Evolutionary conservation across 2,797 vertebrate species (phyloP), one percentile per base, ranked within the genome.

Genomic region (Pseudopleuronectes americanus): DNA sequence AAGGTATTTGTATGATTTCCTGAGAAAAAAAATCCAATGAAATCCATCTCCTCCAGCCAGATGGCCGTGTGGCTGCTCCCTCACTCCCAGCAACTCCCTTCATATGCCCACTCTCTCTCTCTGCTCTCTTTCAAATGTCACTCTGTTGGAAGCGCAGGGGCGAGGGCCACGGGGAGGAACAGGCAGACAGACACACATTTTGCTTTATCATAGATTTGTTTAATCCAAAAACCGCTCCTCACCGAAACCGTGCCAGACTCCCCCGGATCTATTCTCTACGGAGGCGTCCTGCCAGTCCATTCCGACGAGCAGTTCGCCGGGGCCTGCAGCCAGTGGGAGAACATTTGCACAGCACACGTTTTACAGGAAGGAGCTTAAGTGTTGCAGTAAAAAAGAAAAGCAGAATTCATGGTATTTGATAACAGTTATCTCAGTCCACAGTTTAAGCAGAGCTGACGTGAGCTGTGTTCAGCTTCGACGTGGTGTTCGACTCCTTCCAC

Each of bases 111-210:
- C 67, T 84, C 74, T 68, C 57, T 71, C 67, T 76, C 79, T 87
- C 91, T 94, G 93, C 77, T 84, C 88, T 92, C 56, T 91, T 87
- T 94, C 93, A 95, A 84, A 92, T 81, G 91, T 93, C 93, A 93
- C 86, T 85, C 89, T 93, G 88, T 93, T 94, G 92, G 83, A 93
- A 90, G 83, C 86, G 80, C 73, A 85, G 71, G 77, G 81, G 72
- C 76, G 72, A 88, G 81, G 72, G 74, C 66, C 17, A 12, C 3
- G 69, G 69, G 67, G 83, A 85, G 83, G 63, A 79, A 79, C 69
- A 19, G 17, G 52, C 84, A 89, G 79, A 85, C 79, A 83, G 65
- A 85, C 79, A 88, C 10, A 38, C 3, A 38, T 84, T 90, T 19
- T 86, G 61, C 84, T 91, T 92, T 89, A 88, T 89, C 83, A 87